Evolutionary conservation across 2,888 invertebrate species (phyloP), one percentile per base, ranked within the genome.

Genomic region (Teleiodes luculella): DNA sequence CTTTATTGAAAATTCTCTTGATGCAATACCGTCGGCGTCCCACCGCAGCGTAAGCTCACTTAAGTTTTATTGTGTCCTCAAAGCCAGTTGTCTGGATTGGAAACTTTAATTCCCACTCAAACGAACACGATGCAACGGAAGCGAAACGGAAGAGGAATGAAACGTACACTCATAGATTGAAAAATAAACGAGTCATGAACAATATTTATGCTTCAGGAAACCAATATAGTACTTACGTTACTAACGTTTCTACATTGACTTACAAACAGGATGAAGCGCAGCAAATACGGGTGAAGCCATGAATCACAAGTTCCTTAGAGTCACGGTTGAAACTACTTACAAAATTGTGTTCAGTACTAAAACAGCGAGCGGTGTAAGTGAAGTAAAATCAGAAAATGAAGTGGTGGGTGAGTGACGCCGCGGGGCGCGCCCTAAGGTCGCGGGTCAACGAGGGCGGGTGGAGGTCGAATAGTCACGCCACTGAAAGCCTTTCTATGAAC

Each of bases 1-100:
- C 76, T 79, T 81, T 84, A 84, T 83, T 85, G 83, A 84, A 85
- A 83, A 78, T 55, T 53, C 46, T 49, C 49, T 43, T 24, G 49
- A 49, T 49, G 53, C 53, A 49, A 14, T 11, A 13, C 49, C 35
- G 18, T 33, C 8, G 31, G 16, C 18, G 18, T 33, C 8, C 47
- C 33, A 47, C 43, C 43, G 43, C 43, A 43, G 13, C 43, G 43
- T 43, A 28, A 24, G 24, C 43, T 28, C 28, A 11, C 33, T 20
- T n/a, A n/a, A 24, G 43, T 43, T 43, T 43, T 43, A 43, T 43
- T 43, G 43, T 43, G 43, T 43, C 43, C 43, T 43, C 43, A 43
- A 43, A 43, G 43, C 43, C 43, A 43, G 43, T 28, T 43, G 43
- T 43, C 43, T 43, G 43, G 43, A 43, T 43, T 43, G 43, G 28